Evolutionary conservation across 2,888 invertebrate species (phyloP), one percentile per base, ranked within the genome.

Genomic region (Drosophila neotestacea): DNA sequence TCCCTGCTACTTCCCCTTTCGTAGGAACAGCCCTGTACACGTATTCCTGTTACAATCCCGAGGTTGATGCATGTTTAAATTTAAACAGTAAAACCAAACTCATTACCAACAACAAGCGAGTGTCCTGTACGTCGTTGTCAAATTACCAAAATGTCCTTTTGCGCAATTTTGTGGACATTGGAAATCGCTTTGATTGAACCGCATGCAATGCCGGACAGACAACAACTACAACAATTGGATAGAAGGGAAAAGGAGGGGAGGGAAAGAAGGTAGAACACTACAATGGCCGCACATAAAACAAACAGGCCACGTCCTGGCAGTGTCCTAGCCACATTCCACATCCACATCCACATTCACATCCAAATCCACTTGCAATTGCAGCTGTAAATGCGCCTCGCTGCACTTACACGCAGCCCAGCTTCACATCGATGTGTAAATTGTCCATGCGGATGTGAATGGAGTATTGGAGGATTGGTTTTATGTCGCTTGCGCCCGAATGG

Each of bases 151-250:
- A 89, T 87, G 86, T 87, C 86, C 86, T 89, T 83, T 87, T 89
- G 83, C 81, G 83, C 85, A 83, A 87, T 87, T 87, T 87, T 87
- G 86, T 88, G 89, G 86, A 88, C 86, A 87, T 89, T 89, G 86
- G 81, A 89, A 88, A 85, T 88, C 89, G 86, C 89, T 89, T 89
- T 87, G 86, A 87, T 87, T 87, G 89, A 89, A 87, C 86, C 86
- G 89, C 86, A 87, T 83, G 75, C 79, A 61, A 73, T 70, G 73
- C 70, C 28, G 44, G 44, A 6, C 28, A 70, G 76, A 73, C 79
- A 75, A 76, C 70, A 75, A 70, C 61, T 65, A 62, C 66, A 80
- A 56, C 58, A 72, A n/a, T 16, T 67, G 34, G 41, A 30, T 7
- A 1, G 7, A 32, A 32, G 32, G 0, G 32, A 6, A 32, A 2